Evolutionary conservation across 2,113 vertebrate genomes (phyloP).

Genomic region (Bolborhynchus lineola): DNA sequence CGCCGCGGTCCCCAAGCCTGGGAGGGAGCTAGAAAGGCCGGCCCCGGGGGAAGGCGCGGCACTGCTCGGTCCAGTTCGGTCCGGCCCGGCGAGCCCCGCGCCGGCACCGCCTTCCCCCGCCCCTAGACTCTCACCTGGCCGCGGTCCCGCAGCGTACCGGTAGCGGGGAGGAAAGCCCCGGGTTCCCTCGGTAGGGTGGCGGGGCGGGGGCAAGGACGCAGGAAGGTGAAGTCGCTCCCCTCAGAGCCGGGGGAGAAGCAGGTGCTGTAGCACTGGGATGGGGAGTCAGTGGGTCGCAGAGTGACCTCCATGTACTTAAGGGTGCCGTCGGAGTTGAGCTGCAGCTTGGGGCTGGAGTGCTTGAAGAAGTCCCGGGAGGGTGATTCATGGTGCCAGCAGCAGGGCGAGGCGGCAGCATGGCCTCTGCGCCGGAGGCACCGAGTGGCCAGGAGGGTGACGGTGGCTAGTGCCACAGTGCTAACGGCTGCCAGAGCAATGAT

Average conservation of each 20-base stretch:
- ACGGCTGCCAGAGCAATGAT: conserved; percentile 79
- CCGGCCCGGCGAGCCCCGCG: neutral
- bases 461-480: conserved; percentile 72
- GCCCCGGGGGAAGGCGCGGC: neutral
- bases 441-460: conserved; percentile 71
- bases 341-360: conserved; percentile 84
- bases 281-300: conserved; percentile 81
- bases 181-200: conserved; percentile 64
- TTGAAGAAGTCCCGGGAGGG: conserved; percentile 76
- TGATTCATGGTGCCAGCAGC: conserved; percentile 73
- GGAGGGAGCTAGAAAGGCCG: neutral
- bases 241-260: conserved; percentile 83
- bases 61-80: neutral
- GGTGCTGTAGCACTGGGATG: conserved; percentile 83
- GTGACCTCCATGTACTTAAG: conserved; percentile 92
- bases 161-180: conserved; percentile 37
- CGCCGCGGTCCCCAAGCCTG: neutral
- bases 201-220: conserved; percentile 75
- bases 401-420: conserved; percentile 25
- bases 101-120: neutral
- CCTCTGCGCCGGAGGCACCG: conserved; percentile 69
- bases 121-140: conserved; percentile 73
- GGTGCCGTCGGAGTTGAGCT: conserved; percentile 86
- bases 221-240: conserved; percentile 84
- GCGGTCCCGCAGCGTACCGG: conserved; percentile 65